Evolutionary conservation across 1,140 invertebrate species (phyloP).

Genomic region (Saccostrea echinata): DNA sequence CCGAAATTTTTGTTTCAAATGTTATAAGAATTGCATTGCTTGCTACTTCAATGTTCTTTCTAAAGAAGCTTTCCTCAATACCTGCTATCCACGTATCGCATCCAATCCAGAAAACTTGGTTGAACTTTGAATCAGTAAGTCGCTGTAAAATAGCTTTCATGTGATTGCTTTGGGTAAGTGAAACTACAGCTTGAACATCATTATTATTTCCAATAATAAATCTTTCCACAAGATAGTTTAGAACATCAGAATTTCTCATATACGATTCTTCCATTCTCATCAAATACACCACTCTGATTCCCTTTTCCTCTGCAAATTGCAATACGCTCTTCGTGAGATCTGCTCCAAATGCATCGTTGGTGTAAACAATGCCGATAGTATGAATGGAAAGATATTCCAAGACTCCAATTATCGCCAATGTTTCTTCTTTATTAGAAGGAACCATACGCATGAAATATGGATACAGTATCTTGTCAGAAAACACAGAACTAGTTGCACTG

Average conservation of each 20-base stretch:
- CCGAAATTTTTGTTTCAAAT: background rate
- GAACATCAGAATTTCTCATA: background rate
- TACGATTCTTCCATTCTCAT: background rate
- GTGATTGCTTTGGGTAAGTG: background rate
- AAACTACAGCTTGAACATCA: background rate
- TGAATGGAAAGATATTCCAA: background rate
- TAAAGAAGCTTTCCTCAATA: background rate
- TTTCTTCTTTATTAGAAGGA: constrained; percentile 7
- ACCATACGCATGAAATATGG: constrained; percentile 22
- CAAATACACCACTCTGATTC: background rate
- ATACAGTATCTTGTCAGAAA: background rate
- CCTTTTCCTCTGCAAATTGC: background rate
- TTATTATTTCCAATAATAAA: constrained; percentile 1
- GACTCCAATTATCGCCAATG: background rate
- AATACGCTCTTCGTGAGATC: background rate
- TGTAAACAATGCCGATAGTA: background rate
- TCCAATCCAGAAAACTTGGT: background rate
- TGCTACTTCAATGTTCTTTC: background rate
- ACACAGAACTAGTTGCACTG: background rate
- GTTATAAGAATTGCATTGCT: background rate
- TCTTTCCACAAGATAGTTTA: background rate
- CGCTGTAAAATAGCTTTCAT: background rate
- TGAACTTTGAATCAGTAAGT: background rate
- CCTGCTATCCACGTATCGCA: background rate
- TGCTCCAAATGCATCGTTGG: background rate